These are phyloP conservation scores for Cerastoderma edule DNA, from an alignment of 2,888 invertebrate species.

Conservation along the genomic window DNA sequence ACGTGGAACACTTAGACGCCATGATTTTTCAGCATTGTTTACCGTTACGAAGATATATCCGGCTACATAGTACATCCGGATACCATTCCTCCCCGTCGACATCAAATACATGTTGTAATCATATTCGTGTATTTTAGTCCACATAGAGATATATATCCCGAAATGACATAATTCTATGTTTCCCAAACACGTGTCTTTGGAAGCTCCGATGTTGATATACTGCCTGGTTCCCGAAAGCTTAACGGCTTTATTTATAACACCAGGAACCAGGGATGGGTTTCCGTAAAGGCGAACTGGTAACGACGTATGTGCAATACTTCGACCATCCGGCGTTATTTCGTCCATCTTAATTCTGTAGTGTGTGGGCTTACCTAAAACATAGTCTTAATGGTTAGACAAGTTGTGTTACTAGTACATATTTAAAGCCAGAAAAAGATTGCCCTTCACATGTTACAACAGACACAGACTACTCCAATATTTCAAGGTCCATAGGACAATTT, in stretches of 20 bases:
- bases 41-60: slow-evolving; percentile 73
- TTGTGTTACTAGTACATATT: too few relatives aligned
- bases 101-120: slow-evolving; percentile 78
- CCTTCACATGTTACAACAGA: too few relatives aligned
- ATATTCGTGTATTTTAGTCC: slow-evolving; percentile 76
- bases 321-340: slow-evolving; percentile 53
- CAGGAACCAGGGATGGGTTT: slow-evolving; percentile 67
- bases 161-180: slow-evolving; percentile 76
- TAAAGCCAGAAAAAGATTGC: too few relatives aligned
- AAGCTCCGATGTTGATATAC: slow-evolving; percentile 78
- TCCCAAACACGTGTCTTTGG: slow-evolving; percentile 76
- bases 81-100: slow-evolving; percentile 76
- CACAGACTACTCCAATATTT: too few relatives aligned
- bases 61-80: slow-evolving; percentile 74
- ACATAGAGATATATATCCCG: slow-evolving; percentile 79
- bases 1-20: slow-evolving; percentile 64
- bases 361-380: slow-evolving; percentile 71
- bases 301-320: slow-evolving; percentile 58
- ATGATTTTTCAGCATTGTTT: slow-evolving; percentile 61
- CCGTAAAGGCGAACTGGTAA: slow-evolving; percentile 67
- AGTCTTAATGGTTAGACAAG: too few relatives aligned
- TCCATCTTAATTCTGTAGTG: slow-evolving; percentile 75
- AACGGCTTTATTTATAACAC: slow-evolving; percentile 77
- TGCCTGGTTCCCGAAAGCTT: slow-evolving; percentile 74
- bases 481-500: too few relatives aligned